Base-by-base conservation (phyloP, 2,888 invertebrate species). In the Lycocerus yunnanus region DNA sequence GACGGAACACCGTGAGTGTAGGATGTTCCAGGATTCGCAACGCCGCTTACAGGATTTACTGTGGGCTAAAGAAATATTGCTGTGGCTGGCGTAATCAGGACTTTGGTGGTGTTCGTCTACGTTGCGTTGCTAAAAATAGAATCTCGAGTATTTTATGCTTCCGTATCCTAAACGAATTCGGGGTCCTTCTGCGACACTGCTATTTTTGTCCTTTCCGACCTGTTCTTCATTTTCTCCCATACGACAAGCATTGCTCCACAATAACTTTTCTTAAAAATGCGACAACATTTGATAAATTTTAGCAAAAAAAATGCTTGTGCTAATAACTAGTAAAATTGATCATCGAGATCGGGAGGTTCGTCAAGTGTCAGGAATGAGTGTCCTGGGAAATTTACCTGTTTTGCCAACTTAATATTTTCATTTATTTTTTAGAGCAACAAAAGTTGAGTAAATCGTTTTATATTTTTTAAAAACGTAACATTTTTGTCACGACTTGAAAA, bases 61-160 rank as follows among this genome's bases (percentile, higher is more conserved):
- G 72, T 75, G 77, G 77, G 75, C 75, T 71, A 77, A 77, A 78
- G 79, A 79, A 81, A 80, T 79, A 81, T 81, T 78, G 78, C 74
- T 73, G 75, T 79, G 78, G 78, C 78, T 78, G 78, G 78, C 78
- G 79, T 78, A 80, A 80, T 80, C 76, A 78, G 72, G 71, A 68
- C 67, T 73, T 72, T 74, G 75, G 63, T 63, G 74, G 43, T 15
- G 71, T 73, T 78, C 78, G 73, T 68, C 58, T 68, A 69, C 69
- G 66, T 66, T 76, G 21, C 27, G 15, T 59, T 43, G 18, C 66
- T 66, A 71, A 71, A 66, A 70, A 70, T 70, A 70, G 69, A 66
- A 70, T 65, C 61, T 65, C 65, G 69, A 61, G 58, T 70, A 58
- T 70, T 70, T 70, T 70, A 70, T 65, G 61, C 63, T 70, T 70